Evolutionary conservation across 2,113 vertebrate genomes (phyloP).

Genomic region (Dasyurus viverrinus): DNA sequence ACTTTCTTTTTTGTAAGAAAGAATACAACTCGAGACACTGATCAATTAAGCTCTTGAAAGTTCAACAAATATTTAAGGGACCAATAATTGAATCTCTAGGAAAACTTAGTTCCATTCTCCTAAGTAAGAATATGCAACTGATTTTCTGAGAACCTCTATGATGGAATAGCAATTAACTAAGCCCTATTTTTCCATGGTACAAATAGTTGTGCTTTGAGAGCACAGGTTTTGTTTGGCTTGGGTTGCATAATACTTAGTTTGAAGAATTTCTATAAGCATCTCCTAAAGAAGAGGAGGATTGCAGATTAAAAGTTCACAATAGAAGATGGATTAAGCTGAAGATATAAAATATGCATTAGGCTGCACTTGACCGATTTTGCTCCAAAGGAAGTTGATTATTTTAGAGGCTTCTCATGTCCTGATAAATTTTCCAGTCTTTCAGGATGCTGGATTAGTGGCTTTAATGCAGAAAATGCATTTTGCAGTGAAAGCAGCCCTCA

Average conservation of each 20-base stretch:
- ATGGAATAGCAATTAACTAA: neutral
- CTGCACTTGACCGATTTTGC: constrained; percentile 37
- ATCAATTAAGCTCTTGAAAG: constrained; percentile 40
- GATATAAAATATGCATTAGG: constrained; percentile 55
- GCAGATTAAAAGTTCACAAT: constrained; percentile 55
- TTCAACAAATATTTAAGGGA: constrained; percentile 52
- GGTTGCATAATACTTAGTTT: constrained; percentile 40
- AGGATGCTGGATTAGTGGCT: constrained; percentile 49
- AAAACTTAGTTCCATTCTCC: constrained; percentile 30
- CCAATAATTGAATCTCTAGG: neutral
- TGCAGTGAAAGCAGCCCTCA: constrained; percentile 19
- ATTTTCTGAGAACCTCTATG: neutral
- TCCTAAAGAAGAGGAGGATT: neutral
- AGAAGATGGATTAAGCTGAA: constrained; percentile 65
- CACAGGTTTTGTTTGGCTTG: neutral
- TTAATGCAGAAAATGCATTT: constrained; percentile 54
- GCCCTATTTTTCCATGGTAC: neutral
- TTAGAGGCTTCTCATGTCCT: constrained; percentile 31
- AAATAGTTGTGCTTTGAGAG: constrained; percentile 52
- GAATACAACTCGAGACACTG: constrained; percentile 47
- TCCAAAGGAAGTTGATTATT: constrained; percentile 46
- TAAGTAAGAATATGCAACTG: constrained; percentile 3
- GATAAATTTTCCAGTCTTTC: constrained; percentile 46
- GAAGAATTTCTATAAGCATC: constrained; percentile 38
- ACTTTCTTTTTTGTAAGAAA: constrained; percentile 49